Evolutionary conservation across 1,140 invertebrate genomes (phyloP).

Genomic region (Mya arenaria): DNA sequence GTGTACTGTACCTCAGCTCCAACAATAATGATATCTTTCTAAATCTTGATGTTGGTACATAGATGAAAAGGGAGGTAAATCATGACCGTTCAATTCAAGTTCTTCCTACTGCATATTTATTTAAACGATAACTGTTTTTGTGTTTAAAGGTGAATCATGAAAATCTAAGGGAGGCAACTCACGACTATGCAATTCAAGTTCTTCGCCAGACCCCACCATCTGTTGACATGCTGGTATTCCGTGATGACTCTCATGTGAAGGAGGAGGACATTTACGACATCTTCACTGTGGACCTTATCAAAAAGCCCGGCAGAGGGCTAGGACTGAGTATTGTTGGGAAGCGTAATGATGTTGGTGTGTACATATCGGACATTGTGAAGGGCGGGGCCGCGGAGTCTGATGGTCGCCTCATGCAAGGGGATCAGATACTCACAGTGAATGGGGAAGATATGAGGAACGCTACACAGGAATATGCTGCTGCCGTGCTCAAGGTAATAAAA

Average conservation of each 20-base stretch:
- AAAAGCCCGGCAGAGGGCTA: slow-evolving; percentile 95
- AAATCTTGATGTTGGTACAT: too few relatives aligned
- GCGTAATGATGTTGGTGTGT: slow-evolving; percentile 93
- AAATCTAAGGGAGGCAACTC: slow-evolving; percentile 94
- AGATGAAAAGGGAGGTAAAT: too few relatives aligned
- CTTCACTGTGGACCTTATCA: slow-evolving; percentile 94
- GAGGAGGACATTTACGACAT: slow-evolving; percentile 89
- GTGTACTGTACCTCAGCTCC: too few relatives aligned
- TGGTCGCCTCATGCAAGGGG: slow-evolving; percentile 94
- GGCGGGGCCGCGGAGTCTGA: slow-evolving; percentile 96
- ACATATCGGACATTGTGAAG: slow-evolving; percentile 96
- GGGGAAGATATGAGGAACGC: slow-evolving; percentile 91
- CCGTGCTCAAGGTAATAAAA: slow-evolving; percentile 91
- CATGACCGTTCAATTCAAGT: too few relatives aligned
- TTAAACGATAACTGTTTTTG: neutral
- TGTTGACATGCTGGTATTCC: slow-evolving; percentile 94
- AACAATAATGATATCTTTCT: too few relatives aligned
- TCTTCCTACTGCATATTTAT: too few relatives aligned
- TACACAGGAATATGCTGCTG: slow-evolving; percentile 92
- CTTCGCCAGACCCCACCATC: slow-evolving; percentile 84
- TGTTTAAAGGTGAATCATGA: slow-evolving; percentile 92
- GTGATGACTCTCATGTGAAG: slow-evolving; percentile 84
- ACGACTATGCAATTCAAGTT: slow-evolving; percentile 87
- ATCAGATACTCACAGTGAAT: slow-evolving; percentile 95
- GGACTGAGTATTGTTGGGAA: slow-evolving; percentile 95